Evolutionary conservation across 1,140 invertebrate species (phyloP), one percentile per base, ranked within the genome.

Genomic region (Drosophila nasuta): DNA sequence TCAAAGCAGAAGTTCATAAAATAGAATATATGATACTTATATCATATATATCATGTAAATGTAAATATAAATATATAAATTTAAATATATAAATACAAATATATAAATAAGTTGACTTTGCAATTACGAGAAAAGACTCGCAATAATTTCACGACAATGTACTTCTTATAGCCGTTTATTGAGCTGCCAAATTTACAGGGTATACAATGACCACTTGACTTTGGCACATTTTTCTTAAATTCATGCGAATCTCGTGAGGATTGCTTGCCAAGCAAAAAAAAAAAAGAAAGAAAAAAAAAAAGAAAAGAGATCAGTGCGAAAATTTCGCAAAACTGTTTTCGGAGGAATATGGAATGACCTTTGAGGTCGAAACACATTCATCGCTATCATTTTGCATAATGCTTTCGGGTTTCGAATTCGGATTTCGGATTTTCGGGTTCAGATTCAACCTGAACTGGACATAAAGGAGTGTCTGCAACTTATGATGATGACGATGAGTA

Each of bases 301-400:
- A 52, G 38, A 41, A 35, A 35, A 49, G 46, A 41, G 46, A 41
- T 8, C 28, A 35, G 10, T 13, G 8, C 25, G 28, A 51, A 38
- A 45, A 62, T 75, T 75, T 52, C 58, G 67, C 59, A 75, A 25
- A 75, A 62, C 3, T 28, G n/a, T 13, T 30, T 59, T 59, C 10
- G 49, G 45, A 10, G 71, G 65, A 70, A 75, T 75, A 49, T 25
- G 52, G 35, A 10, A 43, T 72, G 64, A 75, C 67, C 72, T 75
- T 63, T 57, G 6, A 52, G 45, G 52, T 66, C 51, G 25, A 17
- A 25, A 43, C 49, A 56, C 11, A 67, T 57, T 13, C 17, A 62
- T 25, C 67, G 25, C 63, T 62, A 69, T 69, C 59, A 46, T 54
- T 25, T 45, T 66, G 35, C n/a, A 35, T 48, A 17, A 41, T 28